Conservation (phyloP, 2,888 invertebrate species). For the Lordiphosa fenestrarum region DNA sequence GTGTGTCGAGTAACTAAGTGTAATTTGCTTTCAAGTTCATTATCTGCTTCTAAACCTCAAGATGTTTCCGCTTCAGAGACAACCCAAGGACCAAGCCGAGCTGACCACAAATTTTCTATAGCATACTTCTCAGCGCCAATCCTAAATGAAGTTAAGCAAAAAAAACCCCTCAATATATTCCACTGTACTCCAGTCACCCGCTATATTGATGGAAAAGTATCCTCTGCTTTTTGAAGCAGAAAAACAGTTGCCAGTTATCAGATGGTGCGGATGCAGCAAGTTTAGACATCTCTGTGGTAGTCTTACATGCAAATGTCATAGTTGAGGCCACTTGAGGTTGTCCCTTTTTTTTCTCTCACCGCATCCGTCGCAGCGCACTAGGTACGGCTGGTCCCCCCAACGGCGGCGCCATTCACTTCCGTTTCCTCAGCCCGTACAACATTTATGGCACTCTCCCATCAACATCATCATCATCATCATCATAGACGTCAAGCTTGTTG, state of each 20-base stretch:
- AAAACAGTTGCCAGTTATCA: constrained; percentile 30
- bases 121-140: neutral
- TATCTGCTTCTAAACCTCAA: too few species aligned
- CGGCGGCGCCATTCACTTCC: constrained; percentile 62
- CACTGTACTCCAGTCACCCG: neutral
- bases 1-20: too few species aligned
- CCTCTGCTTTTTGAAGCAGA: constrained; percentile 19
- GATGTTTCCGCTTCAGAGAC: too few species aligned
- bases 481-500: constrained; percentile 15
- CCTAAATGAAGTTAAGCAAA: neutral
- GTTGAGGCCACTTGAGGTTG: constrained; percentile 30
- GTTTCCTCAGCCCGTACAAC: constrained; percentile 53
- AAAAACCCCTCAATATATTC: constrained; percentile 4
- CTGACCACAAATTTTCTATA: neutral
- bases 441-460: constrained; percentile 53
- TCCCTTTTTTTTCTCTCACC: constrained; percentile 47
- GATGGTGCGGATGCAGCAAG: neutral
- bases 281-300: constrained; percentile 29
- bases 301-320: constrained; percentile 51
- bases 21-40: too few species aligned
- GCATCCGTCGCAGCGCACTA: constrained; percentile 51
- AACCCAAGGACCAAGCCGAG: too few species aligned
- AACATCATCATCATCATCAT: constrained; percentile 32
- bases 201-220: neutral
- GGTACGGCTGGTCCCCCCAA: constrained; percentile 41